These are phyloP conservation scores for Neogale vison DNA, from an alignment of 2,113 vertebrate genomes.

Conservation along the genomic window DNA sequence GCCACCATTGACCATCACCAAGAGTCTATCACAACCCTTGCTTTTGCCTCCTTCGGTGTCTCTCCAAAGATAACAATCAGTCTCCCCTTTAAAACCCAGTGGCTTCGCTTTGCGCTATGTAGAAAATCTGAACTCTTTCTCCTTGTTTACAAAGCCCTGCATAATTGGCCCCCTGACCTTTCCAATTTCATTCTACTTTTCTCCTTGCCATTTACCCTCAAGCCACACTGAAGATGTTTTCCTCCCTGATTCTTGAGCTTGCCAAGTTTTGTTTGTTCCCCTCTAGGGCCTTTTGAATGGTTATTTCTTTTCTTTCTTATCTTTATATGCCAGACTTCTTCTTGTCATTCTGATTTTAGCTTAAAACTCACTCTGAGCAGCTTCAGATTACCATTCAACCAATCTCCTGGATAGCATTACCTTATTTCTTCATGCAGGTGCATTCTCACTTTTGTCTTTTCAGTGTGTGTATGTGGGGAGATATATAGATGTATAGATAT, in stretches of 20 bases:
- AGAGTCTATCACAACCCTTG: not conserved
- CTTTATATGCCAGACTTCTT: not conserved
- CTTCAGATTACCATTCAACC: not conserved
- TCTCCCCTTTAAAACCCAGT: not conserved
- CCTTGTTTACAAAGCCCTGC: not conserved
- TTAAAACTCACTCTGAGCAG: not conserved
- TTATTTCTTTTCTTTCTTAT: constrained; percentile 45
- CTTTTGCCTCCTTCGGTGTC: not conserved
- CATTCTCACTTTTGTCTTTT: not conserved
- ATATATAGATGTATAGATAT: too few species aligned
- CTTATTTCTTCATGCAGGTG: not conserved
- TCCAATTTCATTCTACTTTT: not conserved
- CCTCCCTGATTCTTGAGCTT: not conserved
- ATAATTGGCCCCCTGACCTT: not conserved
- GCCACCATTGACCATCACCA: not conserved
- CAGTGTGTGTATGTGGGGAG: not conserved
- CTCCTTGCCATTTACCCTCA: constrained; percentile 5
- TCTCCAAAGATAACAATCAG: not conserved
- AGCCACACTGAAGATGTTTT: not conserved
- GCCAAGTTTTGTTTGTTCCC: not conserved
- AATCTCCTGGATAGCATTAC: not conserved
- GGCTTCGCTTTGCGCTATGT: not conserved
- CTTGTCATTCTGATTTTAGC: constrained; percentile 15
- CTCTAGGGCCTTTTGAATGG: not conserved
- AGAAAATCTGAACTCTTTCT: not conserved